Base-by-base conservation (phyloP, 2,888 invertebrate genomes). In the Sepiola atlantica region DNA sequence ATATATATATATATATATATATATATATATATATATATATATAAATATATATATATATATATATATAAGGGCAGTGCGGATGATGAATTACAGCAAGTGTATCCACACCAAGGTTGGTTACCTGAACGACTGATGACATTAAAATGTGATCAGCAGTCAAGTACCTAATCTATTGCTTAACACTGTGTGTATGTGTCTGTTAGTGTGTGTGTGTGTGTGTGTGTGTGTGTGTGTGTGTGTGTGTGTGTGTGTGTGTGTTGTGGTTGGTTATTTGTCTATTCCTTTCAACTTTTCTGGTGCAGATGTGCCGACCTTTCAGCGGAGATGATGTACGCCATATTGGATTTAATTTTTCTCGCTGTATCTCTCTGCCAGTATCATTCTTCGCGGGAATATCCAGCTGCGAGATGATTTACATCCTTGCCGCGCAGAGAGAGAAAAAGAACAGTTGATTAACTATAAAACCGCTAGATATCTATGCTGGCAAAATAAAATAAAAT, bases 21-120 rank as follows among this genome's bases (percentile, higher is more conserved):
- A 91, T 91, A 91, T 91, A 91, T 91, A 91, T 91, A 91, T 91
- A 91, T 91, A 91, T 91, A 91, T 91, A 91, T 91, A 91, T 91
- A 91, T 91, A 91, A n/a, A 91, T 91, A 91, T 91, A 21, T n/a
- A 91, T 91, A 3, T 12, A 91, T 91, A 91, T 91, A 91, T 91
- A 3, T n/a, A 91, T 14, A 21, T 14, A 10, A 10, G 1, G 35
- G 8, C 18, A 1, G 32, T 91, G 1, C 32, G 32, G 14, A 91
- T 45, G 45, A 45, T 45, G 8, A 45, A 45, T 45, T 45, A 45
- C 4, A 45, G 45, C 45, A 45, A 45, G 45, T 45, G 45, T 45
- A 45, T 4, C 45, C 45, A 4, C 4, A 45, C 2, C 45, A 8
- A 45, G 2, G 45, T 45, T 45, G 45, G 45, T 45, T 4, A 45